Percentiles rank a stretch among this genome's conserved stretches.
phyloP scores from a whole-genome alignment of 2,888 invertebrate genomes.

The Tipula unca region DNA sequence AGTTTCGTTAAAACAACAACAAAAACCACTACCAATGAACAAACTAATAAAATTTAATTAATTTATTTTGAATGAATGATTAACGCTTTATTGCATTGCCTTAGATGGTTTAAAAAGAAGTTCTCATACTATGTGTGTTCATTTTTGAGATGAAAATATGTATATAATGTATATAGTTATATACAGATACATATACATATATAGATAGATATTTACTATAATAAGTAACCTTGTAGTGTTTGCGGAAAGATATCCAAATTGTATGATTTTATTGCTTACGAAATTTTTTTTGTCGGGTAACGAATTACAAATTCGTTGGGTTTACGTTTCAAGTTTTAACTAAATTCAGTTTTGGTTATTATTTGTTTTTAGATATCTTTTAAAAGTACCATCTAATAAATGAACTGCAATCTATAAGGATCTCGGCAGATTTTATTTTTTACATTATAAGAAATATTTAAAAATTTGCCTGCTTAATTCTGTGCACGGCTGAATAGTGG shows the following conservation, averaged over 20 bases:
- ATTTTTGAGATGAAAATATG: background rate
- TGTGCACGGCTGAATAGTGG: no score
- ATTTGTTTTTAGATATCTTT: no score
- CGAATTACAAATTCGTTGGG: no score
- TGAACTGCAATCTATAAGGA: no score
- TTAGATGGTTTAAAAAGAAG: background rate
- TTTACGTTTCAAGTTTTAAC: no score
- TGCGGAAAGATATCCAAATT: background rate
- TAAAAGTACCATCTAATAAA: no score
- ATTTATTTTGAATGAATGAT: conserved; percentile 8
- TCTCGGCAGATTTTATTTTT: no score
- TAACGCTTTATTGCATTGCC: background rate
- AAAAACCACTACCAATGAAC: background rate
- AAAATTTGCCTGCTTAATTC: no score
- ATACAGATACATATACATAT: background rate
- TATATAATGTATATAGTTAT: background rate
- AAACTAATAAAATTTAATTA: conserved; percentile 8
- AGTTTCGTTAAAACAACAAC: no score
- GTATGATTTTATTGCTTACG: background rate
- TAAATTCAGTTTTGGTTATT: no score
- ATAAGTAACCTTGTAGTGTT: background rate
- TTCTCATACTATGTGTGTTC: background rate
- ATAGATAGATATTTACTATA: background rate
- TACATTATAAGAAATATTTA: no score
- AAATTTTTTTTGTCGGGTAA: background rate